These are phyloP conservation scores for Bettongia penicillata DNA, from an alignment of 2,113 vertebrate genomes.

Conservation along the genomic window DNA sequence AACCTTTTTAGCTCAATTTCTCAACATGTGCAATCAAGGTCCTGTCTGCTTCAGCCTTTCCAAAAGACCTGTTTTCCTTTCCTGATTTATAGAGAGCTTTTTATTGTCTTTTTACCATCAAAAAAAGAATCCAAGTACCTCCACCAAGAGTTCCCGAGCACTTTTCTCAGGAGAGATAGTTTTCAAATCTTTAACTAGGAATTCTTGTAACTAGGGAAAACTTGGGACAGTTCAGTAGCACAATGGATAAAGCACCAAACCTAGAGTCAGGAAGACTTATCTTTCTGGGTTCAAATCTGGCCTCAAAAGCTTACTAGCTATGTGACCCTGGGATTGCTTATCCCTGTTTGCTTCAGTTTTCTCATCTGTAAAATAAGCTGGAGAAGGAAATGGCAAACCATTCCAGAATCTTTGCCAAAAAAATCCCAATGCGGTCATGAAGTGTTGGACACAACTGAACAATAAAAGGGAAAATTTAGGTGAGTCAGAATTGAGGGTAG, in stretches of 20 bases:
- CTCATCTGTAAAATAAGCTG: too few species aligned
- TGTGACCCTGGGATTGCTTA: too few species aligned
- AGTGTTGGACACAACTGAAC: too few species aligned
- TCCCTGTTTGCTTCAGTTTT: too few species aligned
- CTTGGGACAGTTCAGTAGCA: too few species aligned
- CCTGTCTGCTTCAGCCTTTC: constrained; percentile 5
- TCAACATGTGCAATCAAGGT: constrained; percentile 46
- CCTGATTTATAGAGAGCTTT: neutral
- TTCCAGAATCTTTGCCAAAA: too few species aligned
- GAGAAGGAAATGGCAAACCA: too few species aligned
- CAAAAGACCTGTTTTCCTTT: neutral
- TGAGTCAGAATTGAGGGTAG: neutral
- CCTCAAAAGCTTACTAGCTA: too few species aligned
- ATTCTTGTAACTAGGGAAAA: neutral
- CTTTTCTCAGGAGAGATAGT: neutral
- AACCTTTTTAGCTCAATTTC: constrained; percentile 62
- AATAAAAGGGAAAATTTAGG: neutral
- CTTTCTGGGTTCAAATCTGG: too few species aligned
- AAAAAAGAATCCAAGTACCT: neutral
- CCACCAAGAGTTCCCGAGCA: neutral
- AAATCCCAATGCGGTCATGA: too few species aligned
- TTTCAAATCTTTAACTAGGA: neutral
- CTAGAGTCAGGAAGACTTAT: too few species aligned
- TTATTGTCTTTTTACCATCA: constrained; percentile 1
- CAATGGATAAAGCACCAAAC: too few species aligned